Conservation (phyloP, 2,797 vertebrate species). For the Anabacerthia variegaticeps region DNA sequence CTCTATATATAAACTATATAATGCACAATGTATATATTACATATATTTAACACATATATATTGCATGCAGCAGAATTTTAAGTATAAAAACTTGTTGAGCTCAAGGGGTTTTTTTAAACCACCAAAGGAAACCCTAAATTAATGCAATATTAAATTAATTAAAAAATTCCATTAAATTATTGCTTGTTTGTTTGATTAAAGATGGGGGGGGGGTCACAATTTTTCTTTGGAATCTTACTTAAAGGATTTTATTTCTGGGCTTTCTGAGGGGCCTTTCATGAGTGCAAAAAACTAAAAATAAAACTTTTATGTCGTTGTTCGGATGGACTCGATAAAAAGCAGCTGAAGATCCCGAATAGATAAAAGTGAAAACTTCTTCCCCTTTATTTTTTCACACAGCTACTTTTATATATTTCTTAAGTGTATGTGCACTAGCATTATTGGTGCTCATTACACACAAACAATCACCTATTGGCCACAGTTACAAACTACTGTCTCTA, state of each 20-base stretch:
- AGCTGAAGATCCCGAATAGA: no score
- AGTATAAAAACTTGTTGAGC: not conserved
- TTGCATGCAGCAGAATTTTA: not conserved
- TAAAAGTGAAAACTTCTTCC: no score
- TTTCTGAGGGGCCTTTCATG: not conserved
- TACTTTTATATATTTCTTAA: no score
- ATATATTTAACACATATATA: not conserved
- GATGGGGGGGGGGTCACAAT: not conserved
- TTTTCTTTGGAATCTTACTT: not conserved
- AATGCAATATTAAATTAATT: not conserved
- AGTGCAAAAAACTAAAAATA: slow-evolving; percentile 4
- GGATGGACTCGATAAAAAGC: no score
- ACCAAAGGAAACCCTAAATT: not conserved
- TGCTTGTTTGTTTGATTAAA: not conserved
- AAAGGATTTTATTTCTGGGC: not conserved
- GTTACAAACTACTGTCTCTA: no score
- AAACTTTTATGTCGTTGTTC: not conserved
- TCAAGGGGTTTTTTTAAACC: not conserved
- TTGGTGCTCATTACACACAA: no score
- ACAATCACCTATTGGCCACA: no score
- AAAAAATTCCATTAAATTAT: not conserved
- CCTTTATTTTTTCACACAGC: no score
- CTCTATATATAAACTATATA: not conserved
- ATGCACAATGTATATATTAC: rapidly evolving
- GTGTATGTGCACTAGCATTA: no score